phyloP scores from a whole-genome alignment of 2,113 vertebrate genomes.

The Garra rufa region DNA sequence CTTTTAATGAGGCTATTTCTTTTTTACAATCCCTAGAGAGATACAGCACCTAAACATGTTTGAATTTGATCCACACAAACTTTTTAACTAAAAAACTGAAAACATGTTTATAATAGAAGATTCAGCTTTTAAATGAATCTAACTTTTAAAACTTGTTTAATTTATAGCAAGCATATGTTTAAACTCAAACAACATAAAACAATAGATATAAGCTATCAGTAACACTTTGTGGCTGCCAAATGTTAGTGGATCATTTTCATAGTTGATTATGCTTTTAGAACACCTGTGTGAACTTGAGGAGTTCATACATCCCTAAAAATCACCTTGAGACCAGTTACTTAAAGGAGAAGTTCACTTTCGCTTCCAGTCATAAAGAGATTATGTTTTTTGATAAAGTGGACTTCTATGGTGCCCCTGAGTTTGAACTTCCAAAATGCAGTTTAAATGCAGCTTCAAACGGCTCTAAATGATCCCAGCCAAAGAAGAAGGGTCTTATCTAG shows the following conservation, averaged over 20 bases:
- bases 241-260: background rate
- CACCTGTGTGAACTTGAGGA: background rate
- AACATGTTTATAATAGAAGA: background rate
- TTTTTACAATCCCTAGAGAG: background rate
- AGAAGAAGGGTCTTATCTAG: too few species aligned
- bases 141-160: background rate
- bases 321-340: background rate
- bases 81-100: background rate
- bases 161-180: background rate
- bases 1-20: background rate
- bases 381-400: too few species aligned
- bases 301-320: background rate
- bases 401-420: too few species aligned
- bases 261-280: too few species aligned
- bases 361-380: too few species aligned
- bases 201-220: background rate
- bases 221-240: background rate
- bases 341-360: too few species aligned
- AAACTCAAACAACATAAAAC: background rate
- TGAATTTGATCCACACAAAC: background rate
- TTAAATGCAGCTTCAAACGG: too few species aligned
- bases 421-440: too few species aligned
- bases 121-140: background rate
- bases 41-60: background rate
- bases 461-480: too few species aligned